Evolutionary conservation across 2,797 vertebrate genomes (phyloP).

Genomic region (Sylvia borin): DNA sequence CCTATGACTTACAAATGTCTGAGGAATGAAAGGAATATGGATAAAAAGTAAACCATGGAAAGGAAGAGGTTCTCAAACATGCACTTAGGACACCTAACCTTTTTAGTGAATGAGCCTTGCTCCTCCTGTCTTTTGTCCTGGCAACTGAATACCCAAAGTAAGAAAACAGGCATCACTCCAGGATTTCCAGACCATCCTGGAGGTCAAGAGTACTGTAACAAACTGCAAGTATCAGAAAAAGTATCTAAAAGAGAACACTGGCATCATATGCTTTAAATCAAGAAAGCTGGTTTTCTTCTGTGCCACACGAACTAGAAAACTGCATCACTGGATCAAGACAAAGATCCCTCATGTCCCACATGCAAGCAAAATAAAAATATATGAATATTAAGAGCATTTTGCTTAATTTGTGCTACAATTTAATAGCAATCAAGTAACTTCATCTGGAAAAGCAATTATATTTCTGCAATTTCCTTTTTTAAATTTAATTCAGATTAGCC

Average conservation of each 20-base stretch:
- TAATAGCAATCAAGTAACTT: neutral
- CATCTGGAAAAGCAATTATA: neutral
- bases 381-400: neutral
- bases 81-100: fast-evolving
- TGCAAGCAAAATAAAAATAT: neutral
- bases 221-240: neutral
- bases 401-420: neutral
- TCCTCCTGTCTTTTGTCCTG: neutral
- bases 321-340: neutral
- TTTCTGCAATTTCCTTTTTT: neutral
- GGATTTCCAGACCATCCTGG: neutral
- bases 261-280: neutral
- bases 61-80: neutral
- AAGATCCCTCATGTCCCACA: fast-evolving
- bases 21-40: neutral
- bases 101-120: neutral
- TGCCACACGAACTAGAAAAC: neutral
- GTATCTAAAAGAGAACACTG: neutral
- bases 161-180: neutral
- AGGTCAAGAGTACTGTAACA: neutral
- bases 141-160: neutral
- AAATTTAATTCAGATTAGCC: neutral
- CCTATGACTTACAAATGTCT: neutral
- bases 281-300: neutral
- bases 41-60: neutral